Evolutionary conservation across 2,113 vertebrate genomes (phyloP).

Genomic region (Hypanus sabinus): DNA sequence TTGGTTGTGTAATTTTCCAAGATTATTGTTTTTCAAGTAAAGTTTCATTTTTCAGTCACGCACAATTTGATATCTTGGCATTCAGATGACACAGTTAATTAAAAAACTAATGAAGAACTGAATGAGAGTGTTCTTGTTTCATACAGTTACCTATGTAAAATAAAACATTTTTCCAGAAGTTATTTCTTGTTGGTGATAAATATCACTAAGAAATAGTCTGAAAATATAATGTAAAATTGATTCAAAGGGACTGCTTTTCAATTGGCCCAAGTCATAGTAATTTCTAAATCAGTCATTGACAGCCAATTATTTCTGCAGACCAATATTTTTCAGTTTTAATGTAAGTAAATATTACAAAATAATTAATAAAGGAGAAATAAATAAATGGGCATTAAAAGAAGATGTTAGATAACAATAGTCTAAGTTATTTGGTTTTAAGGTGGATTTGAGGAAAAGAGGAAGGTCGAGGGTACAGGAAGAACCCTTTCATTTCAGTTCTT

Average conservation of each 20-base stretch:
- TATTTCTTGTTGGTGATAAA: not conserved
- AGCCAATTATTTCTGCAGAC: not conserved
- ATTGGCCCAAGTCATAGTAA: not conserved
- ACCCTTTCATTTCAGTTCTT: no score
- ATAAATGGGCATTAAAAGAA: not conserved
- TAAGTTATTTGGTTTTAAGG: not conserved
- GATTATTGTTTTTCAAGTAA: not conserved
- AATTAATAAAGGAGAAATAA: not conserved
- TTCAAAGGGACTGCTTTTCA: not conserved
- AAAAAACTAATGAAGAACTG: not conserved
- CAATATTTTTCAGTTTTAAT: not conserved
- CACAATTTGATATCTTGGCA: not conserved
- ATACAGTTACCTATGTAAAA: not conserved
- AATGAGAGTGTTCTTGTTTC: not conserved
- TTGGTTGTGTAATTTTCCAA: conserved; percentile 5
- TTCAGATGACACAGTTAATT: not conserved
- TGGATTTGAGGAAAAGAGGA: not conserved
- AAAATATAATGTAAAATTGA: not conserved
- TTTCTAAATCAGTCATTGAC: no score
- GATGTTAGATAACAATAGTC: not conserved
- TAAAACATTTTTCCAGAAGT: not conserved
- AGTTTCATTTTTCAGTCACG: not conserved
- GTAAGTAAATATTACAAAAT: not conserved
- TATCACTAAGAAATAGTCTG: not conserved
- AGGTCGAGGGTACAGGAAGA: not conserved